A percentile compares a stretch with the other conserved stretches of the same genome.
Evolutionary conservation across 2,113 vertebrate species (phyloP).

Genomic region (Pachycephala philippinensis): DNA sequence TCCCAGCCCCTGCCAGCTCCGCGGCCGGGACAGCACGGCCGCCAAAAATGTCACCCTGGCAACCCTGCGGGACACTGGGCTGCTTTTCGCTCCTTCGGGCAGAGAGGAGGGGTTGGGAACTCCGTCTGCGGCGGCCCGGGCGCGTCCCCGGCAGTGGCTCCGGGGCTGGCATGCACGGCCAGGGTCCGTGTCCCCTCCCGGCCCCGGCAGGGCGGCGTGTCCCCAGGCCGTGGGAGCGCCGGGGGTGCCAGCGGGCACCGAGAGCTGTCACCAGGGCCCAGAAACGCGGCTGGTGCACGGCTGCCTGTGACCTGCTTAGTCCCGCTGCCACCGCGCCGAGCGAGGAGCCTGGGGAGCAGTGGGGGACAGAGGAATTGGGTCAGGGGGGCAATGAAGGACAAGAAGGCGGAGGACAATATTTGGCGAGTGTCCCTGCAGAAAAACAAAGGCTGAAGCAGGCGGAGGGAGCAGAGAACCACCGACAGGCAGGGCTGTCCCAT

Average conservation of each 20-base stretch:
- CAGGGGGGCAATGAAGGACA: neutral
- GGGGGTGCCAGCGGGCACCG: neutral
- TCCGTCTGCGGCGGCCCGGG: accelerated
- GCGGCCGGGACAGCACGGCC: accelerated
- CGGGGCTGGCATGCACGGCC: neutral
- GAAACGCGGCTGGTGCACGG: accelerated
- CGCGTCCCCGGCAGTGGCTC: neutral
- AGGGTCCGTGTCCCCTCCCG: accelerated
- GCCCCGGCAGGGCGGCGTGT: accelerated
- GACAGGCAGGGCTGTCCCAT: neutral
- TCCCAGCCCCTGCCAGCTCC: neutral
- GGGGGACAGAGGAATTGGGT: neutral
- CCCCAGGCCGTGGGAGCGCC: neutral
- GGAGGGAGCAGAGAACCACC: neutral
- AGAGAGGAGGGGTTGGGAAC: neutral
- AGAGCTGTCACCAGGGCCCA: accelerated
- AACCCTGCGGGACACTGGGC: neutral
- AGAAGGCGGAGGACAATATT: neutral
- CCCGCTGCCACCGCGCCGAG: accelerated
- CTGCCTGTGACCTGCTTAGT: neutral
- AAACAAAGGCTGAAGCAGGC: neutral
- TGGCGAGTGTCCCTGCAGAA: neutral
- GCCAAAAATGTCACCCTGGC: neutral
- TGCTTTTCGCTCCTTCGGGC: neutral
- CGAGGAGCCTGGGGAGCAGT: neutral